Base-by-base conservation (phyloP, 2,797 vertebrate genomes). In the Etheostoma perlongum region DNA sequence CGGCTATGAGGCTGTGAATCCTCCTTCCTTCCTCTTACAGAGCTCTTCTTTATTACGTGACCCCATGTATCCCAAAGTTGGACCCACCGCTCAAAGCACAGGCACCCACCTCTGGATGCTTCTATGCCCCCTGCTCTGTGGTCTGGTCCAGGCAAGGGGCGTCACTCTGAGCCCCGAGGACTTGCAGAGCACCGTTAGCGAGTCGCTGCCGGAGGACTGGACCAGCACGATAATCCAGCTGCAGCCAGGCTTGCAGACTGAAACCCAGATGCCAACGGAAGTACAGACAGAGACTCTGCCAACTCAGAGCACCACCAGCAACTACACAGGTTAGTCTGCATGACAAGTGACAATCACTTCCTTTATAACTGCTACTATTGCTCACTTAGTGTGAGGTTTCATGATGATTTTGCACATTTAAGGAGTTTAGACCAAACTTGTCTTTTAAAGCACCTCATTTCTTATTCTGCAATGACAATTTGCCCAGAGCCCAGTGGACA, bases 281-380 rank as follows among this genome's bases (percentile, higher is more conserved):
- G 47, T 33, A 11, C 74, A 10, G 44, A 74, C 77, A 6, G 70
- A 72, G 13, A 18, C 49, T 30, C 51, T 46, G 6, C 81, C 82
- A 33, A 84, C 87, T 42, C 74, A 76, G 52, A 64, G 76, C 64
- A 53, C 68, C 67, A 92, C 88, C 81, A 89, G 54, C 25, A 93
- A 94, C 88, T 91, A 91, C 4, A 91, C 92, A 91, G 93, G 93
- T 94, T 0, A 78, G 90, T 83, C 9, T 19, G 18, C 30, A n/a
- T 2, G 30, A 19, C 15, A 18, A 1, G n/a, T 2, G 27, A 19
- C 15, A 18, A 1, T 25, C 9, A 46, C 1, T 16, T 27, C 18
- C 4, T 33, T 27, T 67, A 16, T 46, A 6, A 2, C 40, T 57
- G 42, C 33, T 23, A 10, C 21, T 33, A 0, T 40, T 18, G 2